Evolutionary conservation across 2,797 vertebrate genomes (phyloP).

Genomic region (Basileuterus tristriatus): DNA sequence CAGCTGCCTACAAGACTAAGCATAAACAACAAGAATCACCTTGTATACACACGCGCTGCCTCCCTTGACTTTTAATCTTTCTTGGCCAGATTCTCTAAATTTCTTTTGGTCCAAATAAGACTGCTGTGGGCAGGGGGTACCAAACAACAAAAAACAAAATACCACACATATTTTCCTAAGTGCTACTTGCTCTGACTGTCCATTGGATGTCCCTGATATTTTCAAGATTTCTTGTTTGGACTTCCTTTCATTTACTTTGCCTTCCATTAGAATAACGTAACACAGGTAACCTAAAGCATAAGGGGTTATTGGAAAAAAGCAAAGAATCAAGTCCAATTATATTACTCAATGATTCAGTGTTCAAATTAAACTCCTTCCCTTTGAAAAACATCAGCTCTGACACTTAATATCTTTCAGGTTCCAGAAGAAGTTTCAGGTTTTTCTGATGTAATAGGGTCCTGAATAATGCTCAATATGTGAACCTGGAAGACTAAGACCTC

Average conservation of each 20-base stretch:
- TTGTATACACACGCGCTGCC: neutral
- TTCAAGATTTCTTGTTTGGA: neutral
- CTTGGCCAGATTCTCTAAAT: neutral
- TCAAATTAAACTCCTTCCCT: neutral
- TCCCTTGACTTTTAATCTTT: neutral
- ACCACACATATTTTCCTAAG: neutral
- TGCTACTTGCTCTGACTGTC: neutral
- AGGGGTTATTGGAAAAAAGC: neutral
- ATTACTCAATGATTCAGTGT: neutral
- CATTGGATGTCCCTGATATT: neutral
- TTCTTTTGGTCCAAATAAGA: neutral
- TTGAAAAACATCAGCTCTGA: neutral
- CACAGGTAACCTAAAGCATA: neutral
- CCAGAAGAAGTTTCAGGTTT: neutral
- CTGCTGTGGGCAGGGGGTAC: accelerated
- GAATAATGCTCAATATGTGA: neutral
- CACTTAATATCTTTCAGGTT: neutral
- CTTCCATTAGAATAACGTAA: neutral
- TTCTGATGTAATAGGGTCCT: neutral
- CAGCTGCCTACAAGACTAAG: neutral
- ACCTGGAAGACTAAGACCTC: neutral
- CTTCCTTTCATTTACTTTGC: neutral
- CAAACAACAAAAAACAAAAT: neutral
- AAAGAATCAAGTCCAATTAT: neutral
- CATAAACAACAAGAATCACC: neutral